phyloP scores from a whole-genome alignment of 2,888 invertebrate genomes.

The Lordiphosa andalusiaca region DNA sequence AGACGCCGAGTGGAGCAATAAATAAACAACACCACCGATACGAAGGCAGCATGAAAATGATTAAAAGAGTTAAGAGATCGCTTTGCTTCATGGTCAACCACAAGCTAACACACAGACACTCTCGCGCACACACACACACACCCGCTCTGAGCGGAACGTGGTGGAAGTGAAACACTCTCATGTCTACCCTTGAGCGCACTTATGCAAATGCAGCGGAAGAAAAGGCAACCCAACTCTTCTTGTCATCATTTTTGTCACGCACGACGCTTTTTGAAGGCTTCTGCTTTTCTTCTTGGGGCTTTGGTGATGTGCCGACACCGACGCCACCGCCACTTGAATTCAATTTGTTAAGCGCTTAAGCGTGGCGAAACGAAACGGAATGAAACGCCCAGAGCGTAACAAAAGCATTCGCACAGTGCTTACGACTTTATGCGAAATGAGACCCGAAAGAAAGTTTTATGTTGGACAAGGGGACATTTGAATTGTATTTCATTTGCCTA shows the following conservation, averaged over 20 bases:
- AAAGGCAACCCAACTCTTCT: slow-evolving; percentile 40
- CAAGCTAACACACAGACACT: slow-evolving; percentile 16
- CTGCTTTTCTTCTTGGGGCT: slow-evolving; percentile 26
- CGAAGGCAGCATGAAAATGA: slow-evolving; percentile 69
- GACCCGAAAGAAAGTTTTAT: too few species aligned
- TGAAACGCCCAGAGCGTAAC: slow-evolving; percentile 21
- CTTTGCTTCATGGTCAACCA: slow-evolving; percentile 64
- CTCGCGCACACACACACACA: neutral
- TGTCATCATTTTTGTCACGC: slow-evolving; percentile 76
- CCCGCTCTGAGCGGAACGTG: slow-evolving; percentile 26
- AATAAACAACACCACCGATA: slow-evolving; percentile 52
- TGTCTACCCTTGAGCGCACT: slow-evolving; percentile 8
- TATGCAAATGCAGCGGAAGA: slow-evolving; percentile 13
- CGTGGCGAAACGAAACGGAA: slow-evolving; percentile 42
- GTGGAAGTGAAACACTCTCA: slow-evolving; percentile 42
- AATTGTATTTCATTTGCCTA: too few species aligned
- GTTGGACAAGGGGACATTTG: too few species aligned
- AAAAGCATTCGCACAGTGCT: slow-evolving; percentile 16
- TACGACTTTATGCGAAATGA: neutral
- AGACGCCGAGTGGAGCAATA: slow-evolving; percentile 48
- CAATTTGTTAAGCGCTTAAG: slow-evolving; percentile 50
- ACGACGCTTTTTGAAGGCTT: slow-evolving; percentile 60
- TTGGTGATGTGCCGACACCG: slow-evolving; percentile 8
- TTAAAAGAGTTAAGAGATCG: slow-evolving; percentile 70
- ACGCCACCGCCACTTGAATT: slow-evolving; percentile 30